These are phyloP conservation scores for Lamprotornis superbus DNA, from an alignment of 2,113 vertebrate genomes.

Conservation along the genomic window DNA sequence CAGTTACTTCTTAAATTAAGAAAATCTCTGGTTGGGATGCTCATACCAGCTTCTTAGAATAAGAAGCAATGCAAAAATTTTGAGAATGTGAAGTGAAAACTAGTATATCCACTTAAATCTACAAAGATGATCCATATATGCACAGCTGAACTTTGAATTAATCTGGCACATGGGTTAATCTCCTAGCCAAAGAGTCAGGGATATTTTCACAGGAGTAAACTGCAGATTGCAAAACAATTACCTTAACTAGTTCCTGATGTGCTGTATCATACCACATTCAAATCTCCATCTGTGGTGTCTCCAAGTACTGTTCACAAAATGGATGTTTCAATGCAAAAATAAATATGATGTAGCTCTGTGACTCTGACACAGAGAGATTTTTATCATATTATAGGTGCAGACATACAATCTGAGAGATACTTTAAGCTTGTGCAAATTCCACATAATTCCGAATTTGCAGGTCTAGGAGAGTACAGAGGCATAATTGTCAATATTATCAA, in stretches of 20 bases:
- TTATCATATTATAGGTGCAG: not conserved
- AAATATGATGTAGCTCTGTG: conserved; percentile 15
- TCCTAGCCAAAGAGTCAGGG: conserved; percentile 62
- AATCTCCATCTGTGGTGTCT: conserved; percentile 74
- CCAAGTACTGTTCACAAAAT: conserved; percentile 60
- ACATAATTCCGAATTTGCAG: not conserved
- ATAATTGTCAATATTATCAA: not conserved
- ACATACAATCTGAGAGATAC: not conserved
- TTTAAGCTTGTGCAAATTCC: not conserved
- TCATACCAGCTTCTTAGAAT: not conserved
- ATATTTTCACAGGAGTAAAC: conserved; percentile 66
- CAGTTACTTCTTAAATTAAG: not conserved
- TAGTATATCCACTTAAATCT: not conserved
- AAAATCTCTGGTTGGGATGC: not conserved
- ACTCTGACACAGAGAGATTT: not conserved
- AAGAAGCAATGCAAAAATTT: not conserved
- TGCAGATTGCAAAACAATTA: conserved; percentile 67
- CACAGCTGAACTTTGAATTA: conserved; percentile 33
- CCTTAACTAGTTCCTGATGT: conserved; percentile 76
- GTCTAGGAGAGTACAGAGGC: not conserved
- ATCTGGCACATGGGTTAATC: conserved; percentile 38
- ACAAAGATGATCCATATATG: not conserved
- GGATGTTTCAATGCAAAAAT: conserved; percentile 28
- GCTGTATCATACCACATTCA: conserved; percentile 71
- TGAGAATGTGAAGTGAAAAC: not conserved